These are phyloP conservation scores for Eristalis pertinax DNA, from an alignment of 2,888 invertebrate species.

Conservation along the genomic window DNA sequence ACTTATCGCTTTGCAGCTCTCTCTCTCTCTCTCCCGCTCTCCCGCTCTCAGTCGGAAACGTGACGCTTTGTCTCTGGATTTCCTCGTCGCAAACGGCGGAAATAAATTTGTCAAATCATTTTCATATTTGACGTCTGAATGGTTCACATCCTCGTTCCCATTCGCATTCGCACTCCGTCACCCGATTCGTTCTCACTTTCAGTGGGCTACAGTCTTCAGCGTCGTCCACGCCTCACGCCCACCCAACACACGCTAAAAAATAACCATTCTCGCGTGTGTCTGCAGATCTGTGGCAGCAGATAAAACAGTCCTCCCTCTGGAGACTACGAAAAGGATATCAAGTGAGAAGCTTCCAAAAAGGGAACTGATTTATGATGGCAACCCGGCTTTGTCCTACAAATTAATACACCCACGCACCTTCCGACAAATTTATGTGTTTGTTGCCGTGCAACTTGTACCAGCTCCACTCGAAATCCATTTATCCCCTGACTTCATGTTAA, in stretches of 20 bases:
- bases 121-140: constrained; percentile 54
- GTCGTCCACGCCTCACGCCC: neutral
- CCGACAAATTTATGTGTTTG: neutral
- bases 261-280: constrained; percentile 27
- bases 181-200: neutral
- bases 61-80: constrained; percentile 21
- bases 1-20: neutral
- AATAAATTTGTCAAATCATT: constrained; percentile 66
- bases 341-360: constrained; percentile 4
- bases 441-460: neutral
- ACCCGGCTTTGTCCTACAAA: constrained; percentile 30
- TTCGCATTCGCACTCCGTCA: constrained; percentile 57
- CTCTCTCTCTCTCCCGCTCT: neutral
- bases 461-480: constrained; percentile 10
- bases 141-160: neutral
- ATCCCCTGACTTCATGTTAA: neutral
- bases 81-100: constrained; percentile 39
- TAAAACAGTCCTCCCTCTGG: neutral
- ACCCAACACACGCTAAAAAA: constrained; percentile 44
- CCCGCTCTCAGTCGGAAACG: constrained; percentile 10
- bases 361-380: constrained; percentile 50
- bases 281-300: constrained; percentile 68
- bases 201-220: neutral
- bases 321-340: neutral
- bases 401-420: constrained; percentile 25